A percentile compares a stretch with the other conserved stretches of the same genome.
Conservation (phyloP, 2,888 invertebrate genomes). For the Allophyes oxyacanthae region DNA sequence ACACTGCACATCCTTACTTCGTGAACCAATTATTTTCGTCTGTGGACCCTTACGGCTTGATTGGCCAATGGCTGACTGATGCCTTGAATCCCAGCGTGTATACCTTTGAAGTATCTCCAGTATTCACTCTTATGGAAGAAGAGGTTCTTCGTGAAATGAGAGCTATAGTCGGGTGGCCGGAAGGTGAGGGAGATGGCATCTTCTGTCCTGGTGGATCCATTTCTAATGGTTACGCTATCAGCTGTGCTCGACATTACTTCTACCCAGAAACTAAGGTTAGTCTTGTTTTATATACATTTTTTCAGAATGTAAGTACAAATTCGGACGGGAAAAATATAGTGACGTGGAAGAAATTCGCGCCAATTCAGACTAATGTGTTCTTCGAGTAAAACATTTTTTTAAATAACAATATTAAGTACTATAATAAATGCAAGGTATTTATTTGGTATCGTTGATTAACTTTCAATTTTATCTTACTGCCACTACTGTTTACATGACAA, state of each 20-base stretch:
- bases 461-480: too few species aligned
- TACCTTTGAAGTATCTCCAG: slow-evolving; percentile 96
- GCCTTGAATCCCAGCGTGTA: slow-evolving; percentile 96
- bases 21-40: slow-evolving; percentile 96
- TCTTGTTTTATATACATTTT: neutral
- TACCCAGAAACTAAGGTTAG: slow-evolving; percentile 93
- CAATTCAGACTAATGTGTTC: too few species aligned
- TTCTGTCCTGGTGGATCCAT: slow-evolving; percentile 97
- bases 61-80: slow-evolving; percentile 96
- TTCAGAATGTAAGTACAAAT: too few species aligned
- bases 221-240: slow-evolving; percentile 97
- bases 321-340: too few species aligned
- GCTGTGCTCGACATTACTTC: slow-evolving; percentile 93
- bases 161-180: slow-evolving; percentile 92
- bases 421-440: too few species aligned
- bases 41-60: slow-evolving; percentile 94
- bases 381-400: too few species aligned
- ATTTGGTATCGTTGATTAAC: too few species aligned
- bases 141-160: slow-evolving; percentile 94
- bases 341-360: too few species aligned
- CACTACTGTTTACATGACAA: too few species aligned
- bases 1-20: slow-evolving; percentile 96
- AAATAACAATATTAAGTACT: too few species aligned
- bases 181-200: slow-evolving; percentile 94
- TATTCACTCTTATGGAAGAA: slow-evolving; percentile 96